These are phyloP conservation scores for Diplolepis rosae DNA, from an alignment of 2,888 invertebrate genomes.

Conservation along the genomic window DNA sequence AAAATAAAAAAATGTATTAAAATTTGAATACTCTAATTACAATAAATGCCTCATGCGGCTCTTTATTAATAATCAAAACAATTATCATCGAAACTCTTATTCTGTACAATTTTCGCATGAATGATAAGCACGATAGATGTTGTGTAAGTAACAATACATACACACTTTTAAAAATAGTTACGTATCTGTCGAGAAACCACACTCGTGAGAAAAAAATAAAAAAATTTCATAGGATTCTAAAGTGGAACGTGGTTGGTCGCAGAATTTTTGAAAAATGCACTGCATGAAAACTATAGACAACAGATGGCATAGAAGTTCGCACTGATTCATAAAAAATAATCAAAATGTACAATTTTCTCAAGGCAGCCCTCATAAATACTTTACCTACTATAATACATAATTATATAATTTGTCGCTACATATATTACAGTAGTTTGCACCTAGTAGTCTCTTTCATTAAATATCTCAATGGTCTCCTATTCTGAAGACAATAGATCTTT, in stretches of 20 bases:
- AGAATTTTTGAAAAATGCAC: conserved; percentile 9
- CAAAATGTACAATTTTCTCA: conserved; percentile 50
- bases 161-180: conserved; percentile 13
- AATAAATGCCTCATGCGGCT: conserved; percentile 46
- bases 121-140: conserved; percentile 13
- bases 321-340: conserved; percentile 46
- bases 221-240: background rate
- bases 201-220: background rate
- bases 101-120: conserved; percentile 41
- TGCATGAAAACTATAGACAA: conserved; percentile 11
- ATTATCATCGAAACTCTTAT: conserved; percentile 23
- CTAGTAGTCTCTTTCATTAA: conserved; percentile 12
- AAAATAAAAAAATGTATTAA: background rate
- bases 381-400: conserved; percentile 45
- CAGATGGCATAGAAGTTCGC: background rate
- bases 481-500: background rate
- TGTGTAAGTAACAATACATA: conserved; percentile 2
- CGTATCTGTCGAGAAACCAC: background rate
- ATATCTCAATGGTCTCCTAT: background rate
- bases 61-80: conserved; percentile 40
- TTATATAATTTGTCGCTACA: conserved; percentile 38
- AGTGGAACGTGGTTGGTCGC: conserved; percentile 3
- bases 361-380: conserved; percentile 53
- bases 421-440: conserved; percentile 29
- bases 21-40: background rate